Evolutionary conservation across 35 echinoderm and acorn worm genomes (phyloP).

Genomic region (Apostichopus japonicus): DNA sequence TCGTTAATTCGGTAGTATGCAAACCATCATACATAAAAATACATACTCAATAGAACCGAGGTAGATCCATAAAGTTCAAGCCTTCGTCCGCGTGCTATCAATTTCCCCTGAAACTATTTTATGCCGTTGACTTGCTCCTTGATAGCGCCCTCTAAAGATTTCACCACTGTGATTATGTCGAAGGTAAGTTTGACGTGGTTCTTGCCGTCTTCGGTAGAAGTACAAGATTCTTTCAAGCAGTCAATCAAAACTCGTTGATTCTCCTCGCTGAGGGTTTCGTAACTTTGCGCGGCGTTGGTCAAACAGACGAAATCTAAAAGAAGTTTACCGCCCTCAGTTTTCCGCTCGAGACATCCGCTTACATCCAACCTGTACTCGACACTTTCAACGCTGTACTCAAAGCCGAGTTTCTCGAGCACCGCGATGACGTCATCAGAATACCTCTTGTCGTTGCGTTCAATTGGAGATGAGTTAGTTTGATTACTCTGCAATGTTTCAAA

Average conservation of each 20-base stretch:
- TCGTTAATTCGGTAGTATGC: no score
- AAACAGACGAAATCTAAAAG: constrained; percentile 92
- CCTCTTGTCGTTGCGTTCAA: constrained; percentile 76
- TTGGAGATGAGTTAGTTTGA: constrained; percentile 28
- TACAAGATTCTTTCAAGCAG: constrained; percentile 67
- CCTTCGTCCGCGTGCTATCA: no score
- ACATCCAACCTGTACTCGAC: constrained; percentile 79
- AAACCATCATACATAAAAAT: no score
- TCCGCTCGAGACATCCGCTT: constrained; percentile 73
- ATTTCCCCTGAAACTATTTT: not conserved
- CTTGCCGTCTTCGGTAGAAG: constrained; percentile 45
- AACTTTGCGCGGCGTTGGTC: constrained; percentile 83
- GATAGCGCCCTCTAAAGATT: constrained; percentile 2
- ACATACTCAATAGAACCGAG: no score
- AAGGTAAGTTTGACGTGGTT: constrained; percentile 72
- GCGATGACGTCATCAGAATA: constrained; percentile 87
- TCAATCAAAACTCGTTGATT: constrained; percentile 72
- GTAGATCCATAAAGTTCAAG: no score
- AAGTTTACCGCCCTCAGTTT: constrained; percentile 64
- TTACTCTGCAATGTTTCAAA: constrained; percentile 68
- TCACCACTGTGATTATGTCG: constrained; percentile 74
- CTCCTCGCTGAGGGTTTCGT: constrained; percentile 70
- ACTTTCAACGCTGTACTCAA: constrained; percentile 68
- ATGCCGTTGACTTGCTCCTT: constrained; percentile 26
- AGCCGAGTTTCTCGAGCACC: constrained; percentile 64